Percentiles rank a stretch among this genome's conserved stretches.
These are phyloP conservation scores for Pangasius krempfi DNA, from an alignment of 2,797 vertebrate genomes.

Conservation along the genomic window DNA sequence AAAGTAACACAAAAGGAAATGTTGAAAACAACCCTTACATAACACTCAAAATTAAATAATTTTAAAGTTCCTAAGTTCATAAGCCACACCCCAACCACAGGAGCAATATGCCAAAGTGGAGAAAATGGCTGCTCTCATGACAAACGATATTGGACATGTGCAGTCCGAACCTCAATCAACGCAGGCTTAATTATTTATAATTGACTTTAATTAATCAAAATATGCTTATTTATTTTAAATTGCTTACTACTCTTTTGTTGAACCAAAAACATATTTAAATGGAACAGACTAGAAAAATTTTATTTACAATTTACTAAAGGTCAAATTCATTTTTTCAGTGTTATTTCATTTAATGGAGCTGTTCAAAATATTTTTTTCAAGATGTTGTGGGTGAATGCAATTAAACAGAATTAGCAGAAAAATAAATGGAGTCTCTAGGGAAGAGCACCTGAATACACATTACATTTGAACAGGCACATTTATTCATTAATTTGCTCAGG, in stretches of 20 bases:
- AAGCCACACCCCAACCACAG: neutral
- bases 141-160: neutral
- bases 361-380: slow-evolving; percentile 5
- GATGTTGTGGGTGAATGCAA: neutral
- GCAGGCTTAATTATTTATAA: neutral
- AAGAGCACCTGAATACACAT: neutral
- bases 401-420: slow-evolving; percentile 14
- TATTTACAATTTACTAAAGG: neutral
- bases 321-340: neutral
- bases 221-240: neutral
- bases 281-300: neutral
- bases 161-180: neutral
- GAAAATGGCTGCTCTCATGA: neutral
- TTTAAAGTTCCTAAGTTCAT: neutral
- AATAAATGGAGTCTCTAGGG: neutral
- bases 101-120: neutral
- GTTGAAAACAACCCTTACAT: neutral
- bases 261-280: neutral
- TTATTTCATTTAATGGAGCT: slow-evolving; percentile 8
- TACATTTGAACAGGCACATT: neutral
- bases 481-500: neutral
- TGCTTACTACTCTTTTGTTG: too few relatives aligned
- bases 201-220: neutral
- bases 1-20: neutral
- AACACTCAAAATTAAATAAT: too few relatives aligned